Evolutionary conservation across 1,140 invertebrate species (phyloP).

Genomic region (Nephila pilipes): DNA sequence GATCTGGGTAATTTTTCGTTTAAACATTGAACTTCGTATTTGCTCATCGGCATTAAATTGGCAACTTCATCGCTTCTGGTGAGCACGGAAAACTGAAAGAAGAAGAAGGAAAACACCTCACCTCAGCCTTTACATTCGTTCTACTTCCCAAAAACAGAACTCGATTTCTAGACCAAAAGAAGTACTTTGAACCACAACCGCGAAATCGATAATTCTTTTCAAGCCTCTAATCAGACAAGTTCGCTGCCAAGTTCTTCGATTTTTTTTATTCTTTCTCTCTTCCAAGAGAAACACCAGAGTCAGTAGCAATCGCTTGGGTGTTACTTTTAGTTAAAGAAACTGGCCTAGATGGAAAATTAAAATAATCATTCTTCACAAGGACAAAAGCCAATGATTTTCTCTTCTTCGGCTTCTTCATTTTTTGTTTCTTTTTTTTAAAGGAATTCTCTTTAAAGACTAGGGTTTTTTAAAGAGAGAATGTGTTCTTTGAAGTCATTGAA

Average conservation of each 20-base stretch:
- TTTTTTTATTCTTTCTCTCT: not conserved
- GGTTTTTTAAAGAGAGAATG: not conserved
- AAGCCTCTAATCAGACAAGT: constrained; percentile 30
- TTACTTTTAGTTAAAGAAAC: constrained; percentile 17
- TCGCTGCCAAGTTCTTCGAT: not conserved
- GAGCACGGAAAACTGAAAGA: not conserved
- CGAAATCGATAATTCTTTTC: constrained; percentile 38
- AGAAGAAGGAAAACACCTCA: not conserved
- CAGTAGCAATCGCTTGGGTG: not conserved
- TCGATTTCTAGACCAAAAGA: constrained; percentile 28
- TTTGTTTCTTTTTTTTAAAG: not conserved
- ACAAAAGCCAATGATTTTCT: constrained; percentile 2
- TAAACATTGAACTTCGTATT: constrained; percentile 3
- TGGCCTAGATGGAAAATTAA: constrained; percentile 31
- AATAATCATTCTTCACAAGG: constrained; percentile 12
- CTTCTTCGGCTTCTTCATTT: not conserved
- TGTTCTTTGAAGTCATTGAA: not conserved
- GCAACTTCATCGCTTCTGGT: not conserved
- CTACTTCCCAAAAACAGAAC: constrained; percentile 10
- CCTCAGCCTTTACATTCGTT: not conserved
- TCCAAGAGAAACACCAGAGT: not conserved
- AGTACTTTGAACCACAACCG: constrained; percentile 19
- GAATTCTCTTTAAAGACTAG: not conserved
- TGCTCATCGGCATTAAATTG: constrained; percentile 6
- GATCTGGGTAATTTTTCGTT: not conserved